Conservation (phyloP, 2,797 vertebrate species). For the Parauchenoglanis punctatus region DNA sequence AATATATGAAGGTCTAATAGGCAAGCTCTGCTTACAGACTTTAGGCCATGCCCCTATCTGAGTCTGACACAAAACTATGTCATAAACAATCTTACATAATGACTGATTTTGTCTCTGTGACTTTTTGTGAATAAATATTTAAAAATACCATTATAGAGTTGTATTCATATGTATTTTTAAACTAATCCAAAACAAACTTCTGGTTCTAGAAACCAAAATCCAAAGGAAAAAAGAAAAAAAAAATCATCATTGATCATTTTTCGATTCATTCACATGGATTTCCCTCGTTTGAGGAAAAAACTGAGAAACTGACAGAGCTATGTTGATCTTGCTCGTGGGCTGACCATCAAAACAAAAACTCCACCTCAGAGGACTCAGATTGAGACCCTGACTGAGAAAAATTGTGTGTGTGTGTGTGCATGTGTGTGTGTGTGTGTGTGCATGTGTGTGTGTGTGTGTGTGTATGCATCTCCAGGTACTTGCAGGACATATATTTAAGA, state of each 20-base stretch:
- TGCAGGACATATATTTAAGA: neutral
- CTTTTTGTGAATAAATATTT: too few relatives aligned
- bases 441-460: neutral
- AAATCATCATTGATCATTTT: slow-evolving; percentile 41
- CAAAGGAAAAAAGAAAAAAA: neutral
- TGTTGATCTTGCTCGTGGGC: slow-evolving; percentile 53
- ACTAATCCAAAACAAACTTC: neutral
- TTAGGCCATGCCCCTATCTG: neutral
- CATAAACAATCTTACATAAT: neutral
- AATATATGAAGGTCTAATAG: neutral
- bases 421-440: slow-evolving; percentile 32
- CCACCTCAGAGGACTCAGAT: slow-evolving; percentile 55
- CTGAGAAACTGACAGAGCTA: slow-evolving; percentile 41
- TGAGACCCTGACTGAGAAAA: slow-evolving; percentile 39
- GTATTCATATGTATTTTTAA: neutral
- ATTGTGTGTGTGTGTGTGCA: slow-evolving; percentile 35
- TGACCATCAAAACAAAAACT: slow-evolving; percentile 56
- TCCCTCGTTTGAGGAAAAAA: slow-evolving; percentile 46
- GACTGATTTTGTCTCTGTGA: neutral
- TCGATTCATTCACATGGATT: slow-evolving; percentile 41
- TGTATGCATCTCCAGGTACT: neutral
- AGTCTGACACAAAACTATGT: neutral
- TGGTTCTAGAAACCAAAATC: neutral
- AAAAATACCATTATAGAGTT: neutral
- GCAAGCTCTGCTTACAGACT: neutral